phyloP scores from a whole-genome alignment of 2,113 vertebrate genomes.

The Sceloporus undulatus region DNA sequence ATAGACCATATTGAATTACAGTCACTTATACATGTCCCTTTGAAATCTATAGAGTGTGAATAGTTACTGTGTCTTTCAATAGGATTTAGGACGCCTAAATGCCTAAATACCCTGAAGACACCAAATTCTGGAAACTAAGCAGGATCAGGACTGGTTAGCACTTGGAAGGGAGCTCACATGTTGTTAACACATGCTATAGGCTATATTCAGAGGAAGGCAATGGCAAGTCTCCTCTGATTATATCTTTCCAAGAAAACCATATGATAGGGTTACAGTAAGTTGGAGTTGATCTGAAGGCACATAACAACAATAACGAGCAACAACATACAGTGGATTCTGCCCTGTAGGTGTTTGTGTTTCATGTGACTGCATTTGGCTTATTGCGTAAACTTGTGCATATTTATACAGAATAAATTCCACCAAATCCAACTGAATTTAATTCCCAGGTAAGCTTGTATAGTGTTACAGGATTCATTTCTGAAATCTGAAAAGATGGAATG shows the following conservation, averaged over 20 bases:
- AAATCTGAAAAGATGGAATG: constrained; percentile 9
- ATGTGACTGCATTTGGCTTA: not conserved
- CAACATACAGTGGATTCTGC: not conserved
- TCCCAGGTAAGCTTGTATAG: not conserved
- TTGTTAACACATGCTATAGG: no score
- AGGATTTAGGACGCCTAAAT: not conserved
- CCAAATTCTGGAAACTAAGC: no score
- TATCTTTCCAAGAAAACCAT: no score
- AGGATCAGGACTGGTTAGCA: no score
- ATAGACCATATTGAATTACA: no score
- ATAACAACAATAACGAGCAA: no score
- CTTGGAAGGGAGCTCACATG: no score
- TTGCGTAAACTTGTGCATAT: not conserved
- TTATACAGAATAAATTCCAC: not conserved
- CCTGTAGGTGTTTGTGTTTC: not conserved
- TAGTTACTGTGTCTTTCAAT: not conserved
- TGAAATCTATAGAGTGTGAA: not conserved
- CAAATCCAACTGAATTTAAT: not conserved
- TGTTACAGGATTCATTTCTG: constrained; percentile 16
- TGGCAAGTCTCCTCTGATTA: no score
- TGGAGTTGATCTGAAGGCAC: no score
- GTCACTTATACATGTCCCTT: not conserved
- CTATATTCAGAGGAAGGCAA: no score
- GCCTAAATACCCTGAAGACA: no score
- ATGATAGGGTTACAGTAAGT: no score